phyloP scores from a whole-genome alignment of 2,113 vertebrate genomes.

The Alaudala cheleensis region DNA sequence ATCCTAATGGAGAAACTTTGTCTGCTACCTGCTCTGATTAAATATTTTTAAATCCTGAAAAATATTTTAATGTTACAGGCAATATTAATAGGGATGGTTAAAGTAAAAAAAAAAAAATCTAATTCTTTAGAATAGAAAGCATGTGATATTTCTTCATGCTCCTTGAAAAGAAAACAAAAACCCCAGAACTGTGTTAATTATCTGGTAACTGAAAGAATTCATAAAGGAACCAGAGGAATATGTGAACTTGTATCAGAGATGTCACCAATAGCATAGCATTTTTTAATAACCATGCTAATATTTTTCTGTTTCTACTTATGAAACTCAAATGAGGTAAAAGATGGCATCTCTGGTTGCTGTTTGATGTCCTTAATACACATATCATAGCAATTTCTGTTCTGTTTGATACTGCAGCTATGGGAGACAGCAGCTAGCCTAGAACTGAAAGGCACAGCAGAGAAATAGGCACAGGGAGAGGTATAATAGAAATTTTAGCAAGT shows the following conservation, averaged over 20 bases:
- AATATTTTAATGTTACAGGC: not conserved
- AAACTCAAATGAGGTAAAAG: not conserved
- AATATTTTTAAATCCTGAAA: not conserved
- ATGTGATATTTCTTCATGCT: not conserved
- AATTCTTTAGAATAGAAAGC: not conserved
- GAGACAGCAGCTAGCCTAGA: not conserved
- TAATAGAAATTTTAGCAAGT: not conserved
- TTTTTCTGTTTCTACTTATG: not conserved
- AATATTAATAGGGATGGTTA: not conserved
- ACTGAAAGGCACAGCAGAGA: not conserved
- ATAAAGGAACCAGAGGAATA: not conserved
- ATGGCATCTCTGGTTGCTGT: not conserved
- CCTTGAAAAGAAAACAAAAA: not conserved
- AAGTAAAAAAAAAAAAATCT: not conserved
- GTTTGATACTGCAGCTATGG: not conserved
- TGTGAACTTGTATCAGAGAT: not conserved
- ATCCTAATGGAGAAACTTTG: not conserved
- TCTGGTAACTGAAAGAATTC: not conserved
- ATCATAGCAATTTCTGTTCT: not conserved
- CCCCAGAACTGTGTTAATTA: not conserved
- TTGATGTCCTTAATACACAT: not conserved
- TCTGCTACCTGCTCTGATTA: not conserved
- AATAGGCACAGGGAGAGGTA: not conserved
- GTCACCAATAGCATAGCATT: not conserved
- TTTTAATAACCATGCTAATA: not conserved